Conservation (phyloP, 2,113 vertebrate species). For the Mola mola region DNA sequence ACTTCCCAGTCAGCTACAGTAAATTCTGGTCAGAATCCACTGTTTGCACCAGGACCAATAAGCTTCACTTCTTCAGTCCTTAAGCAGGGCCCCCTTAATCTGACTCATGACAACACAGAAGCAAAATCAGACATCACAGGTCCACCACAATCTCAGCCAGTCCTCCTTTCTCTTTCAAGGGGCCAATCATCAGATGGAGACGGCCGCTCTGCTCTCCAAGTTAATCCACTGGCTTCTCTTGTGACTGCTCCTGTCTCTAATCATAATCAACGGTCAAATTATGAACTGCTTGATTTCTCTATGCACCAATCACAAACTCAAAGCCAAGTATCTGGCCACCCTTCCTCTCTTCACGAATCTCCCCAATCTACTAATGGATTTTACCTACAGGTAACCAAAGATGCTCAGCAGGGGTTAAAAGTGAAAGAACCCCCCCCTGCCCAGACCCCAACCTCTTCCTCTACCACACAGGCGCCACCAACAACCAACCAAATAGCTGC, state of each 20-base stretch:
- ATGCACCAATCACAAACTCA: conserved; percentile 80
- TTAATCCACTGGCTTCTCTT: conserved; percentile 69
- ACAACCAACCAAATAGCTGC: conserved; percentile 43
- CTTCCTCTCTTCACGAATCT: conserved; percentile 69
- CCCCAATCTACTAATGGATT: conserved; percentile 81
- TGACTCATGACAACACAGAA: conserved; percentile 79
- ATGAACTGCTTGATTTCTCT: conserved; percentile 87
- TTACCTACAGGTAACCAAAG: conserved; percentile 94
- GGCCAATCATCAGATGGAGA: conserved; percentile 67
- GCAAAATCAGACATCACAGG: conserved; percentile 59
- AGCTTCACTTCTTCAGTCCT: conserved; percentile 64
- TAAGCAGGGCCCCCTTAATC: conserved; percentile 79
- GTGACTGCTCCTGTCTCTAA: conserved; percentile 58
- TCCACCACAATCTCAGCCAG: conserved; percentile 64
- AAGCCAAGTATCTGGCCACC: conserved; percentile 58
- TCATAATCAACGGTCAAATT: conserved; percentile 79
- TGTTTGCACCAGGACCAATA: conserved; percentile 66
- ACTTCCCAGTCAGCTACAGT: conserved; percentile 49
- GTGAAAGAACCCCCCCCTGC: conserved; percentile 63
- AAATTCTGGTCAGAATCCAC: conserved; percentile 72
- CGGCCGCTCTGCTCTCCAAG: conserved; percentile 55
- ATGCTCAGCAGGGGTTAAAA: conserved; percentile 77
- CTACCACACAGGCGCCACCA: conserved; percentile 49
- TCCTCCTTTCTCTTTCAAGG: conserved; percentile 63
- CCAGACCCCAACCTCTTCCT: conserved; percentile 51